Evolutionary conservation across 2,797 vertebrate species (phyloP), one percentile per base, ranked within the genome.

Genomic region (Furcifer pardalis): DNA sequence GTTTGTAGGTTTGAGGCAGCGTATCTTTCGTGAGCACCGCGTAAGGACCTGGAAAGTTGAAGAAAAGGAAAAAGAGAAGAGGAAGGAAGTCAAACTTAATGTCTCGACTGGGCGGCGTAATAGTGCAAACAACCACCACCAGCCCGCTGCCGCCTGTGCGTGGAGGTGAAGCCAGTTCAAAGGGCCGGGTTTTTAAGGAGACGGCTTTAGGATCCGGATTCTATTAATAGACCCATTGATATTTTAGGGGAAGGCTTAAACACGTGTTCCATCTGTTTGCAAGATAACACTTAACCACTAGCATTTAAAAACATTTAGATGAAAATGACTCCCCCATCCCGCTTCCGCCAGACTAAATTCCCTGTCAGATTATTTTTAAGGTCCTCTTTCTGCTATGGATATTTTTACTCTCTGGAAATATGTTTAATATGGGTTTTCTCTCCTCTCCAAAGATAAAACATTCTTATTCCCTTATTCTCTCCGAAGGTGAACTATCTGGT

Each of bases 1-100:
- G 96, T 93, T 99, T 99, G 96, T 99, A 99, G 0, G 98, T 99
- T 95, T 99, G 98, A 0, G 98, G 98, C 97, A 99, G 97, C 0
- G 98, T 99, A 96, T 99, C 98, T 96, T 99, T 99, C 0, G 98
- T 99, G 86, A 99, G 97, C 90, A 99, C 98, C 0, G 98, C 98
- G 0, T 99, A 99, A 0, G 98, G 98, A 89, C 98, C 98, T 99
- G 94, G 35, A n/a, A 7, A 6, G 52, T 13, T 19, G 76, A 37
- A 69, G 23, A 12, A 17, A 0, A 12, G 52, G 40, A 75, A 30
- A 80, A 62, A 32, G 25, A 84, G 68, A 81, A 4, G 27, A 79
- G 17, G 65, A 69, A 30, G 9, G 40, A 62, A 37, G 12, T 9
- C 13, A 71, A 49, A 40, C 32, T 46, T 2, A 25, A 42, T 32